These are phyloP conservation scores for Daktulosphaira vitifoliae DNA, from an alignment of 1,140 invertebrate species.

Conservation along the genomic window DNA sequence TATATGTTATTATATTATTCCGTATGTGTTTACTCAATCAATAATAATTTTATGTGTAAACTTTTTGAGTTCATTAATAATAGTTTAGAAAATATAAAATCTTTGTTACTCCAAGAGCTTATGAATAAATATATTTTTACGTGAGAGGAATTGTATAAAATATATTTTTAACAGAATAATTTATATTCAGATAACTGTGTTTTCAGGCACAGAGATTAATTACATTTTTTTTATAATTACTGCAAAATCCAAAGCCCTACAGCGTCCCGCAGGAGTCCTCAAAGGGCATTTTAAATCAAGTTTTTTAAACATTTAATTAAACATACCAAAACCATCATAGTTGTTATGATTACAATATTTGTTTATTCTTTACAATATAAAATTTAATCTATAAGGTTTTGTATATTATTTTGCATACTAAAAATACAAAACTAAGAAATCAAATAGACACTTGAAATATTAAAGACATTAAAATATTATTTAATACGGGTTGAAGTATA, in stretches of 20 bases:
- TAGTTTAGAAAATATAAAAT: constrained; percentile 10
- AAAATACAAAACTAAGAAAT: too few relatives aligned
- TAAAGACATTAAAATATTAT: too few relatives aligned
- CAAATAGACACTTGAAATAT: too few relatives aligned
- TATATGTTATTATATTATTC: too few relatives aligned
- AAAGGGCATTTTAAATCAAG: constrained; percentile 7
- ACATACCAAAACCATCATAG: constrained; percentile 1
- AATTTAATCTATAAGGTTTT: too few relatives aligned
- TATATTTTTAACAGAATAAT: constrained; percentile 15
- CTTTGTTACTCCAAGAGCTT: constrained; percentile 1
- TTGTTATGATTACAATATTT: too few relatives aligned
- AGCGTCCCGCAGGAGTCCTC: neutral
- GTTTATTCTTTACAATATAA: too few relatives aligned
- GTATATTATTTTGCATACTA: too few relatives aligned
- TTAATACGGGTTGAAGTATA: too few relatives aligned
- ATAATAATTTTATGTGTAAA: constrained; percentile 20
- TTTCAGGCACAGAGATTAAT: constrained; percentile 16
- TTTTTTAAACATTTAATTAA: constrained; percentile 16
- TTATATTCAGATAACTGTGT: constrained; percentile 16
- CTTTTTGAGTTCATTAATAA: constrained; percentile 25
- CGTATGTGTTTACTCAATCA: too few relatives aligned
- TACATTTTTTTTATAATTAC: constrained; percentile 28
- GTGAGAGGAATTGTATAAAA: constrained; percentile 26
- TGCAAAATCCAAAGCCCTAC: constrained; percentile 23
- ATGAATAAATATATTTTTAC: constrained; percentile 10